phyloP scores from a whole-genome alignment of 2,797 vertebrate species.

The Neosilurus hyrtlii region DNA sequence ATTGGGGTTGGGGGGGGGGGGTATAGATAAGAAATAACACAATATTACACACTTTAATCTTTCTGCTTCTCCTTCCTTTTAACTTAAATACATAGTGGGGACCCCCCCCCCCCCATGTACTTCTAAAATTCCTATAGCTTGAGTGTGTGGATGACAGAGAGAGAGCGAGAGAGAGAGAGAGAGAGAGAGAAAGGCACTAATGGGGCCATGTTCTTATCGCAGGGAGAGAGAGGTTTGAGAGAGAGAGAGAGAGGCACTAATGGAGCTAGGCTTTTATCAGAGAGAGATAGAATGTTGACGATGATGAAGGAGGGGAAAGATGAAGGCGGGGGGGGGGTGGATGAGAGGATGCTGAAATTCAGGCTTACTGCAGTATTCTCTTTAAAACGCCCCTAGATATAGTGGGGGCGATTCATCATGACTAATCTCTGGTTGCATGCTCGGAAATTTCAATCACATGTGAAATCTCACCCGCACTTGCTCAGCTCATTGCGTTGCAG shows the following conservation, averaged over 20 bases:
- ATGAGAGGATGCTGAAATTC: slow-evolving; percentile 23
- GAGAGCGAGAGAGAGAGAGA: slow-evolving; percentile 28
- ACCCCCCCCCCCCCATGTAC: not conserved
- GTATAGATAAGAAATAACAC: not conserved
- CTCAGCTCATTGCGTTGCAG: slow-evolving; percentile 52
- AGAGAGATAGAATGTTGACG: slow-evolving; percentile 32
- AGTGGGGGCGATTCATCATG: slow-evolving; percentile 40
- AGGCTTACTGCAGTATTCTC: slow-evolving; percentile 31
- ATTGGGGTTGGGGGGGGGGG: not conserved
- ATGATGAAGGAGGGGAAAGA: slow-evolving; percentile 25
- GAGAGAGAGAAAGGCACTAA: slow-evolving; percentile 35
- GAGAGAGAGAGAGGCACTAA: slow-evolving; percentile 39
- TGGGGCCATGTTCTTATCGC: slow-evolving; percentile 58
- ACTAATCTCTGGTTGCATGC: slow-evolving; percentile 37
- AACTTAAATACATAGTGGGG: not conserved
- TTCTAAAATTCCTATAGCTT: not conserved
- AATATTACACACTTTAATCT: not conserved
- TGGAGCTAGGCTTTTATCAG: slow-evolving; percentile 59
- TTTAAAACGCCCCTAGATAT: slow-evolving; percentile 46
- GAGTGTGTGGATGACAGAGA: not conserved
- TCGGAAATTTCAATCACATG: slow-evolving; percentile 42
- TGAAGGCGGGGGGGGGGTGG: not conserved
- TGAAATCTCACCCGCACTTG: slow-evolving; percentile 49
- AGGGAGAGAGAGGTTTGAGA: slow-evolving; percentile 22
- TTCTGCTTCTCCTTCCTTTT: slow-evolving; percentile 50